Conservation (phyloP, 1,140 invertebrate genomes). For the Nomia melanderi region DNA sequence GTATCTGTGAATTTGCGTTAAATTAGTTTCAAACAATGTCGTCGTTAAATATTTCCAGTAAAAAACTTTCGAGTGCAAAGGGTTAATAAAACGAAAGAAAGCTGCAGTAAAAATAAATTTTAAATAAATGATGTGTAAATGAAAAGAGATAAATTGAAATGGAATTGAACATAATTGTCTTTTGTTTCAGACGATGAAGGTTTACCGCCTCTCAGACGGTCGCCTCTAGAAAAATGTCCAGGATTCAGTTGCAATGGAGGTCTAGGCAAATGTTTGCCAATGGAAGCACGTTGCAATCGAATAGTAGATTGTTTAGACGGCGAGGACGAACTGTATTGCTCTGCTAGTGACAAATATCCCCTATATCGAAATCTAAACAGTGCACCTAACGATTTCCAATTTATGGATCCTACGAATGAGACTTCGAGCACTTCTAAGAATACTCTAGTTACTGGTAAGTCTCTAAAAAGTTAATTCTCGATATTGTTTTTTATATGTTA, state of each 20-base stretch:
- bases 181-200: conserved; percentile 8
- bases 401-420: fast-evolving
- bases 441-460: conserved; percentile 49
- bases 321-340: conserved; percentile 89
- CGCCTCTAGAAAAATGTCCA: conserved; percentile 84
- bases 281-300: conserved; percentile 85
- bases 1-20: too few species aligned
- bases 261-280: conserved; percentile 85
- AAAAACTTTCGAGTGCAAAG: too few species aligned
- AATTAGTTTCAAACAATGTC: too few species aligned
- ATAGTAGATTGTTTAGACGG: conserved; percentile 88
- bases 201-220: neutral
- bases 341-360: neutral
- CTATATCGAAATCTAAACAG: neutral
- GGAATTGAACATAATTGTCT: neutral
- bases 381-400: fast-evolving
- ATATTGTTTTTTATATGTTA: neutral
- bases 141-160: too few species aligned
- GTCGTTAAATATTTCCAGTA: too few species aligned
- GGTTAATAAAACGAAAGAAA: too few species aligned
- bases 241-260: conserved; percentile 85
- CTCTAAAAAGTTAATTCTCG: neutral
- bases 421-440: neutral
- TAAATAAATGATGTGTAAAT: too few species aligned
- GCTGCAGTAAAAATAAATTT: too few species aligned